phyloP scores from a whole-genome alignment of 2,113 vertebrate species.

The Larimichthys crocea region DNA sequence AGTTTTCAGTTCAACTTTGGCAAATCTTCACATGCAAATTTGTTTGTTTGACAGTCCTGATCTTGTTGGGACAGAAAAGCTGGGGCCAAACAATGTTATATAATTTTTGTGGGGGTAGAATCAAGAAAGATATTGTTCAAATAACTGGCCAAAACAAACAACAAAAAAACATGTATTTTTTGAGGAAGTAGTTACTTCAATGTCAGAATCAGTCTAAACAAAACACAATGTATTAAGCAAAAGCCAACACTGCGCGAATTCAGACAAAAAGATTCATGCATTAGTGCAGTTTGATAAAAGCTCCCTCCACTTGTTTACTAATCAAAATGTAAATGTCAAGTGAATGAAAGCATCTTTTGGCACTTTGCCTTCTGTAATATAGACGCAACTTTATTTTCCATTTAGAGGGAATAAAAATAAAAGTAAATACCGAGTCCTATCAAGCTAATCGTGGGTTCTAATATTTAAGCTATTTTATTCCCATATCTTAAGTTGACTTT shows the following conservation, averaged over 20 bases:
- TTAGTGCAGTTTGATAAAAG: conserved; percentile 20
- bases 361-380: neutral
- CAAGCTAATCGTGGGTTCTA: too few species aligned
- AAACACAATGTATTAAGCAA: too few species aligned
- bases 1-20: neutral
- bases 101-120: neutral
- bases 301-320: neutral
- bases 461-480: neutral
- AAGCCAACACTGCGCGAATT: neutral
- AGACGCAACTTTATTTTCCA: conserved; percentile 18
- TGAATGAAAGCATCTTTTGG: conserved; percentile 17
- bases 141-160: neutral
- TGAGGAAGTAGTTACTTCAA: too few species aligned
- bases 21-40: neutral
- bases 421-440: too few species aligned
- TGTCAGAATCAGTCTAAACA: too few species aligned
- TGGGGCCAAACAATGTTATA: neutral
- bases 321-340: conserved; percentile 22
- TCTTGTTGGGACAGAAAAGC: neutral
- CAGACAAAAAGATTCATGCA: too few species aligned
- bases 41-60: neutral
- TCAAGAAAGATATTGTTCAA: too few species aligned
- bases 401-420: conserved; percentile 8
- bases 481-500: neutral
- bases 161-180: too few species aligned